These are phyloP conservation scores for Lypha dubia DNA, from an alignment of 2,888 invertebrate species.

Conservation along the genomic window DNA sequence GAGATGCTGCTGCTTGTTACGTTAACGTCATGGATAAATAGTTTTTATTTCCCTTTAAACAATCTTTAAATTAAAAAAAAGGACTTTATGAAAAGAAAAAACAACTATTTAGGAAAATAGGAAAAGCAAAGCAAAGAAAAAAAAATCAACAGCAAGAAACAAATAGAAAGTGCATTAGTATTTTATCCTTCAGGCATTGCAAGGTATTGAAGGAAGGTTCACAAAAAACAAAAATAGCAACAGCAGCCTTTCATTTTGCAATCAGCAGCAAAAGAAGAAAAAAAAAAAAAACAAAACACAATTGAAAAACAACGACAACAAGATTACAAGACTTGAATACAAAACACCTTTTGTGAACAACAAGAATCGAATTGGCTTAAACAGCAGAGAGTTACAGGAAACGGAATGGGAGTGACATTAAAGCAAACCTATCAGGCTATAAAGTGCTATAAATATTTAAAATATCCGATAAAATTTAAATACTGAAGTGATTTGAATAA, in stretches of 20 bases:
- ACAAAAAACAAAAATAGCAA: slow-evolving; percentile 32
- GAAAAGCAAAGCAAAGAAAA: background rate
- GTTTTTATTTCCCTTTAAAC: slow-evolving; percentile 3
- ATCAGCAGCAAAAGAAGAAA: background rate
- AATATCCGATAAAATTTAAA: too few relatives aligned
- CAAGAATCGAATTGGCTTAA: background rate
- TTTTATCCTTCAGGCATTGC: slow-evolving; percentile 32
- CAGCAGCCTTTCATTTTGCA: slow-evolving; percentile 48
- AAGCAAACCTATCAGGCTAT: background rate
- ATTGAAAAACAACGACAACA: slow-evolving; percentile 35
- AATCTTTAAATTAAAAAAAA: slow-evolving; percentile 15
- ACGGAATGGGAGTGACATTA: background rate
- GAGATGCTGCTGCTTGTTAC: slow-evolving; percentile 37
- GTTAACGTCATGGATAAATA: slow-evolving; percentile 31
- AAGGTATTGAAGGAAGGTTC: slow-evolving; percentile 40
- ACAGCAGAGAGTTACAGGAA: background rate
- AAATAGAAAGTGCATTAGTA: slow-evolving; percentile 51
- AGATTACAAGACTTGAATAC: slow-evolving; percentile 50
- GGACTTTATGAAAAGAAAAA: background rate
- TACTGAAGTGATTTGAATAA: background rate
- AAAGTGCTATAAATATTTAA: too few relatives aligned
- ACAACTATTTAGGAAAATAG: background rate
- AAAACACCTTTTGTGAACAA: slow-evolving; percentile 36
- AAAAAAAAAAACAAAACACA: slow-evolving; percentile 12
- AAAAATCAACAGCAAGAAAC: background rate